A percentile compares a stretch with the other conserved stretches of the same genome.
phyloP scores from a whole-genome alignment of 2,113 vertebrate genomes.

The Crypturellus undulatus region DNA sequence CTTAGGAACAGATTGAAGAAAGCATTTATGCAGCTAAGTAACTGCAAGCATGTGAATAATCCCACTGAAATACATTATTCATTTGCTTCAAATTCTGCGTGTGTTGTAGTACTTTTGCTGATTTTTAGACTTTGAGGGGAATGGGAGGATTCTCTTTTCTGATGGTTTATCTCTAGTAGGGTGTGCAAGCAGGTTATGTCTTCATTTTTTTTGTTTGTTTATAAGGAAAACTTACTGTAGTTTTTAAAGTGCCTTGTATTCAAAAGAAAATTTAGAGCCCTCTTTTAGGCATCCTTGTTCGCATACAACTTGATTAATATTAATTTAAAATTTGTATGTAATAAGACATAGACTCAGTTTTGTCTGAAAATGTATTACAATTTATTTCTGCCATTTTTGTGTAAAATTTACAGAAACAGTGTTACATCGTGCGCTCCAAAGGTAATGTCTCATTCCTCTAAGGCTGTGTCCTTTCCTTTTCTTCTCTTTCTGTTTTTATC shows the following conservation, averaged over 20 bases:
- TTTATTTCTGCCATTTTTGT: constrained; percentile 99
- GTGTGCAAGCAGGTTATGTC: not conserved
- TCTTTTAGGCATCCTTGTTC: constrained; percentile 80
- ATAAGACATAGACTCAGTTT: constrained; percentile 84
- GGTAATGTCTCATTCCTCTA: constrained; percentile 98
- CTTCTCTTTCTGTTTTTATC: constrained; percentile 68
- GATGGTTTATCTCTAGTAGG: not conserved
- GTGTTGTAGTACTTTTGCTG: not conserved
- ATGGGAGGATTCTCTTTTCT: constrained; percentile 10
- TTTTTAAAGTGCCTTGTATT: constrained; percentile 44
- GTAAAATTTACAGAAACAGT: constrained; percentile 99
- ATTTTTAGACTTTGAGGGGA: not conserved
- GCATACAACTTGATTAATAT: constrained; percentile 77
- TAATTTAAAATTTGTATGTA: constrained; percentile 78
- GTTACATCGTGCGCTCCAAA: constrained; percentile 99
- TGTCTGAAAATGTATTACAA: constrained; percentile 98
- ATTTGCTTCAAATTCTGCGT: not conserved
- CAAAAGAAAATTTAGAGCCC: constrained; percentile 86
- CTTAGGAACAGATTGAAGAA: not conserved
- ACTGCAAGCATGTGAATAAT: not conserved
- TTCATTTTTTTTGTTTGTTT: not conserved
- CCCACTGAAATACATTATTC: not conserved
- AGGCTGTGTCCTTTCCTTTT: constrained; percentile 88
- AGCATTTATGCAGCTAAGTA: not conserved
- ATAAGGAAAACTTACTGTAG: constrained; percentile 27